These are phyloP conservation scores for Sarcophaga caerulescens DNA, from an alignment of 2,888 invertebrate species.

Conservation along the genomic window DNA sequence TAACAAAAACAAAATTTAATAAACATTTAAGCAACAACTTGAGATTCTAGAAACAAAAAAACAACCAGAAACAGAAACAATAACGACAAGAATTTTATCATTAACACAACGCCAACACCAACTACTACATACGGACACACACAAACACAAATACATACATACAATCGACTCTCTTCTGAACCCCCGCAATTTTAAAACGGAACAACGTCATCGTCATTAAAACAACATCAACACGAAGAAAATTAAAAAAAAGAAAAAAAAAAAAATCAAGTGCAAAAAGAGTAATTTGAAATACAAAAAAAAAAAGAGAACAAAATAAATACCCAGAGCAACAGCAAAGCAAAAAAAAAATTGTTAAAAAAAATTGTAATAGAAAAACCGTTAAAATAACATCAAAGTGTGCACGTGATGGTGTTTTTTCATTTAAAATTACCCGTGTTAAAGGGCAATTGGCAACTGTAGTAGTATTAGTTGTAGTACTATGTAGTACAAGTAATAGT, in stretches of 20 bases:
- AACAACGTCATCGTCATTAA: conserved; percentile 14
- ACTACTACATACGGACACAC: neutral
- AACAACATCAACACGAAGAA: conserved; percentile 13
- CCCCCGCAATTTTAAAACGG: neutral
- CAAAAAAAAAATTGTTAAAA: conserved; percentile 38
- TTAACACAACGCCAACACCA: neutral
- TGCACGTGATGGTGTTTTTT: conserved; percentile 65
- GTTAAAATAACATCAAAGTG: conserved; percentile 67
- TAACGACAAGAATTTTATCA: neutral
- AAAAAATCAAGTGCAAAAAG: conserved; percentile 40
- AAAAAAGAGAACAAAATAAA: conserved; percentile 1
- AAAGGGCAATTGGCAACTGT: conserved; percentile 63
- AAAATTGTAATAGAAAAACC: conserved; percentile 66
- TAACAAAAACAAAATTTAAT: neutral
- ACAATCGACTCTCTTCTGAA: neutral
- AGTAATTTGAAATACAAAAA: conserved; percentile 53
- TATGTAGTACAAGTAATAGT: neutral
- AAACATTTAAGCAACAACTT: neutral
- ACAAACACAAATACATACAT: neutral
- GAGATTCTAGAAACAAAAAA: neutral
- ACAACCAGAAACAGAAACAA: no score
- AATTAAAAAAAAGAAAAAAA: conserved; percentile 39
- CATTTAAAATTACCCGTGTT: conserved; percentile 63
- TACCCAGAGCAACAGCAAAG: neutral
- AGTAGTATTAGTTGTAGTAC: conserved; percentile 35